Evolutionary conservation across 2,888 invertebrate species (phyloP).

Genomic region (Ophion ventricosus): DNA sequence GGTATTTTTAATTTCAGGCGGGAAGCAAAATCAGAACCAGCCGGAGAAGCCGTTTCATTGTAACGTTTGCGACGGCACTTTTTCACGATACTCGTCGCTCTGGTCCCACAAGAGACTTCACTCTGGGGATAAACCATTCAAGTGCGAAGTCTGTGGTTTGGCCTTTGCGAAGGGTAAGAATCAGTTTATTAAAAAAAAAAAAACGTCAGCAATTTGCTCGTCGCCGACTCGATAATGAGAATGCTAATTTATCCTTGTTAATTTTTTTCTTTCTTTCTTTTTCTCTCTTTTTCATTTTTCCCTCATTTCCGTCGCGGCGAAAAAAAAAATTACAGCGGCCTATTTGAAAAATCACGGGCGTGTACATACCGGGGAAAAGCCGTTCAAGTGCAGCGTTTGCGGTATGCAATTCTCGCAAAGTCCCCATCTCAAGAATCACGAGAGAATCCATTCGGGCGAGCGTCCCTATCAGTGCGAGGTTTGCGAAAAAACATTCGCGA

Average conservation of each 20-base stretch:
- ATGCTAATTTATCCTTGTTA: conserved; percentile 8
- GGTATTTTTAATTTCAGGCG: conserved; percentile 81
- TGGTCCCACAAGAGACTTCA: conserved; percentile 96
- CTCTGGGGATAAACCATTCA: conserved; percentile 93
- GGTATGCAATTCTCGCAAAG: conserved; percentile 96
- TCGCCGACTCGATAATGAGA: too few species aligned
- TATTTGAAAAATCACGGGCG: conserved; percentile 95
- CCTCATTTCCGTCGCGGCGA: conserved; percentile 4
- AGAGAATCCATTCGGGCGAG: conserved; percentile 94
- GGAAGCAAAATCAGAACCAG: conserved; percentile 82
- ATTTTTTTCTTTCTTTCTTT: background rate
- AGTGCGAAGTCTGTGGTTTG: conserved; percentile 94
- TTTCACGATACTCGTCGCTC: conserved; percentile 93
- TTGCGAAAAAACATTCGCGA: conserved; percentile 94
- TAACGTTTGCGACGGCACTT: conserved; percentile 92
- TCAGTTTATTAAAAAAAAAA: conserved; percentile 65
- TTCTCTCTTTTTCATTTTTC: conserved; percentile 43
- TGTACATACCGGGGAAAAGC: conserved; percentile 91
- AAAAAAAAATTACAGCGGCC: conserved; percentile 84
- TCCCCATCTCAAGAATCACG: conserved; percentile 94
- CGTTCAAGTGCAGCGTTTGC: conserved; percentile 91
- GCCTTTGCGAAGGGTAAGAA: conserved; percentile 91
- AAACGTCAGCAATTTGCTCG: background rate
- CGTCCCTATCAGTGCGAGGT: conserved; percentile 95
- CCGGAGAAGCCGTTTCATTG: conserved; percentile 94